Evolutionary conservation across 2,113 vertebrate species (phyloP).

Genomic region (Chascanopsetta lugubris): DNA sequence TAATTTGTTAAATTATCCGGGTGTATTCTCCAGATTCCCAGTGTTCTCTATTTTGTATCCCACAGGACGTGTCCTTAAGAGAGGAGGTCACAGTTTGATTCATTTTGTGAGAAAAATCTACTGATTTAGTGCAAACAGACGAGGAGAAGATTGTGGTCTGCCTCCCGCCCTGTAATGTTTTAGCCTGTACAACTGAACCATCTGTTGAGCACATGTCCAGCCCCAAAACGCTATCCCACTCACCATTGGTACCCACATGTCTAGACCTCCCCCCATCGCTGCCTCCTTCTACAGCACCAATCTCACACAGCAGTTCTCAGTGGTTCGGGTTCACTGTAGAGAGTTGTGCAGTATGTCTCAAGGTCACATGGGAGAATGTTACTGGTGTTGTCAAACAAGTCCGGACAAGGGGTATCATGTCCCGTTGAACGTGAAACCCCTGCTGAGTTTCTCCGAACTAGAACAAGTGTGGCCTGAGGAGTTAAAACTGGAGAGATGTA

Average conservation of each 20-base stretch:
- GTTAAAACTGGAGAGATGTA: constrained; percentile 16
- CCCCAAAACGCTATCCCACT: background rate
- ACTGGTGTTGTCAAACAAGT: background rate
- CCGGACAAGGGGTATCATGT: background rate
- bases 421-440: constrained; percentile 6
- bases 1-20: background rate
- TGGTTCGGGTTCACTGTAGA: background rate
- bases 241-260: constrained; percentile 11
- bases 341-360: background rate
- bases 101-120: background rate
- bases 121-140: constrained; percentile 27
- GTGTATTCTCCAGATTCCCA: background rate
- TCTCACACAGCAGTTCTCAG: constrained; percentile 13
- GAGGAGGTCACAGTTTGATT: background rate
- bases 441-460: background rate
- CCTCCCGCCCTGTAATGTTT: constrained; percentile 23
- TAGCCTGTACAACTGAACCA: constrained; percentile 23
- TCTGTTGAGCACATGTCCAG: constrained; percentile 60
- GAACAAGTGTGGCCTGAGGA: constrained; percentile 11
- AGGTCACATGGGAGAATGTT: background rate
- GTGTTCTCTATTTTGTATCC: background rate
- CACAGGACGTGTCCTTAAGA: background rate
- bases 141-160: constrained; percentile 5
- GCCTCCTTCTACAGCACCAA: background rate
- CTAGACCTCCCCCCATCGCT: no score